Evolutionary conservation across 2,113 vertebrate species (phyloP), one percentile per base, ranked within the genome.

Genomic region (Clarias magur): DNA sequence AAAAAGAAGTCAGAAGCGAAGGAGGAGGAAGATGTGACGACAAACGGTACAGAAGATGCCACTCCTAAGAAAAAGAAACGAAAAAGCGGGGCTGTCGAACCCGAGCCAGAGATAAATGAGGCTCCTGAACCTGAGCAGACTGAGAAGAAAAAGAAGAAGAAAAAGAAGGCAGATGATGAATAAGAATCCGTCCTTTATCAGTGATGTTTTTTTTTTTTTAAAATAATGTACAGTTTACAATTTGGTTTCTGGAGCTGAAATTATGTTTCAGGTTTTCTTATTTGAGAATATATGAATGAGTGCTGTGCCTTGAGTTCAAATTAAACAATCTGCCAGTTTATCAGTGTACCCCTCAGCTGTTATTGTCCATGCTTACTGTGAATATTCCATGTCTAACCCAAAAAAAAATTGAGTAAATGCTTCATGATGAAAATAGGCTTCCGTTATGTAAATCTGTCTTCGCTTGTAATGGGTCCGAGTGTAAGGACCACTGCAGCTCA

Each of bases 1-100:
- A 95, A 92, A 12, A 92, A 93, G 59, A 91, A 93, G 86, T 19
- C 19, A 1, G 92, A 91, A 78, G 27, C 2, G 90, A 23, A 16
- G 0, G 88, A 91, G 0, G 90, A 88, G 0, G 87, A 86, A 0
- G 16, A 76, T 0, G 92, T 94, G 1, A 25, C 73, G 0, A 3
- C 89, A 0, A 96, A 96, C 0, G 94, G 94, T 0, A 83, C 95
- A 82, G 93, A 88, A 13, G 91, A 91, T 3, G 57, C n/a, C 0
- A 72, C 88, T 48, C 85, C 95, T 86, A 94, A 96, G 93, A 95
- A 96, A 91, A 95, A 94, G 89, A 95, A 95, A 59, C 85, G 19
- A 80, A 93, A 93, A 88, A 79, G 60, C 34, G 92, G 91, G 1
- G 6, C 57, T 0, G 70, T 86, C 0, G 91, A 90, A 0, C 73